Evolutionary conservation across 2,113 vertebrate species (phyloP).

Genomic region (Petromus typicus): DNA sequence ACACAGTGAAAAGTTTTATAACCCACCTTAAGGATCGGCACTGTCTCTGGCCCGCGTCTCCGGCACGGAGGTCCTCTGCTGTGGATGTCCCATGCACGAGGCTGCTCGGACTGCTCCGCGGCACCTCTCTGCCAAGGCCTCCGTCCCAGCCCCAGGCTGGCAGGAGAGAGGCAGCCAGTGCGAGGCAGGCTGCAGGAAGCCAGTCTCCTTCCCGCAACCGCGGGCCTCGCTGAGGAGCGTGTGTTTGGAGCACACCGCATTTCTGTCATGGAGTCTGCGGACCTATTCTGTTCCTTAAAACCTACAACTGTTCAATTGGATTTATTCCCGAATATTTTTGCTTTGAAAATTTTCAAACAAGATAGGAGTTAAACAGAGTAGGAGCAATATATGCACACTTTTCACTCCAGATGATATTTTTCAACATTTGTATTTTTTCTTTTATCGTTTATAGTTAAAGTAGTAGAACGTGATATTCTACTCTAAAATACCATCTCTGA

Average conservation of each 20-base stretch:
- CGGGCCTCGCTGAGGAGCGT: background rate
- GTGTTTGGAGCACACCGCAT: background rate
- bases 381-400: background rate
- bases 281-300: background rate
- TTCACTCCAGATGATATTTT: background rate
- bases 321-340: background rate
- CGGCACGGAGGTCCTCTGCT: background rate
- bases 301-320: background rate
- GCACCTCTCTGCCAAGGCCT: background rate
- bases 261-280: background rate
- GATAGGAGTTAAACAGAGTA: background rate
- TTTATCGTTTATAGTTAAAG: background rate
- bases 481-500: background rate
- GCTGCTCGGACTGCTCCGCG: background rate
- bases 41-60: background rate
- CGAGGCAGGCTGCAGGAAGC: too few relatives aligned
- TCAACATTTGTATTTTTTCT: background rate
- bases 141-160: background rate
- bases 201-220: background rate
- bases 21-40: background rate
- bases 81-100: accelerated
- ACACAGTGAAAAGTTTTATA: background rate
- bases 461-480: background rate
- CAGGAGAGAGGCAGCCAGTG: background rate
- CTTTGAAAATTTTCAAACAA: background rate